Conservation (phyloP, 2,888 invertebrate species). For the Agonopterix arenella region DNA sequence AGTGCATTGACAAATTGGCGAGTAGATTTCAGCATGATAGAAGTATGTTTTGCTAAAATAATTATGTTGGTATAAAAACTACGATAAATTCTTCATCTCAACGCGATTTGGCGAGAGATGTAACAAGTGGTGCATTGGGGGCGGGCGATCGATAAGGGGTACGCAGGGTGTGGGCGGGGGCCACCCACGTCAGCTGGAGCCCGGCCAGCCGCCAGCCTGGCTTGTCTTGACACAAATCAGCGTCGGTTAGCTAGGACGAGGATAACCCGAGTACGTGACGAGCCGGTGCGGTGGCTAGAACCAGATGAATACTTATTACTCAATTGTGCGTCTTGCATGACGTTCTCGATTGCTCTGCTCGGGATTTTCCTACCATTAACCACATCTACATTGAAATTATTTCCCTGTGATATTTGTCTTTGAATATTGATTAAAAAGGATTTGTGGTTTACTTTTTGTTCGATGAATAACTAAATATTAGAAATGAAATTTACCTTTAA, state of each 20-base stretch:
- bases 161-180: constrained; percentile 20
- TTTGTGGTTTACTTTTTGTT: too few species aligned
- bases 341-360: neutral
- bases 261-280: neutral
- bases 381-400: too few species aligned
- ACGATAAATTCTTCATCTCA: neutral
- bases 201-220: constrained; percentile 22
- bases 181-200: constrained; percentile 41
- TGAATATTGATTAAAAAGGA: too few species aligned
- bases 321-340: constrained; percentile 2
- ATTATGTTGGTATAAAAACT: neutral
- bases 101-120: constrained; percentile 27
- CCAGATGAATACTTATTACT: neutral
- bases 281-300: neutral
- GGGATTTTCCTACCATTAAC: constrained; percentile 2
- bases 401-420: too few species aligned
- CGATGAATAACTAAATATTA: too few species aligned
- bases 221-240: constrained; percentile 26
- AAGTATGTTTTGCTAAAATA: too few species aligned
- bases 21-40: too few species aligned
- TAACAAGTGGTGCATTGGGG: constrained; percentile 64
- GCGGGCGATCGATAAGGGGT: constrained; percentile 38
- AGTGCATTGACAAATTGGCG: too few species aligned
- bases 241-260: constrained; percentile 10
- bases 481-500: too few species aligned